These are phyloP conservation scores for Ibycter americanus DNA, from an alignment of 2,797 vertebrate genomes.

Conservation along the genomic window DNA sequence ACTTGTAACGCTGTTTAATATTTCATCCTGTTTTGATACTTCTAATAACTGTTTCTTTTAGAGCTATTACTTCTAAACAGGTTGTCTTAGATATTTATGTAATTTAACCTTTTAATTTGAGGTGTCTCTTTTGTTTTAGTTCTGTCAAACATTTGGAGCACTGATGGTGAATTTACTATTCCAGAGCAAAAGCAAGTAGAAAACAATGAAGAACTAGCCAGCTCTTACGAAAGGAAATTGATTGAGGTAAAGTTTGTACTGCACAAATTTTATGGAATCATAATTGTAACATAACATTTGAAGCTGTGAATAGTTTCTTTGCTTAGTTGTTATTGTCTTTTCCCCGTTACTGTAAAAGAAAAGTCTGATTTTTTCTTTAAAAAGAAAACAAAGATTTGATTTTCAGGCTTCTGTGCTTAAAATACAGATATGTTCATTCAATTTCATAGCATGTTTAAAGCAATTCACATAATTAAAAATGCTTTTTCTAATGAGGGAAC, in stretches of 20 bases:
- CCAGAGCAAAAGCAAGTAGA: conserved; percentile 87
- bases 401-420: neutral
- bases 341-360: neutral
- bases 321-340: neutral
- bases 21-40: neutral
- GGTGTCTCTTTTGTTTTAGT: conserved; percentile 72
- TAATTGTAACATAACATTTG: neutral
- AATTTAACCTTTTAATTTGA: neutral
- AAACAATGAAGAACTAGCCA: conserved; percentile 90
- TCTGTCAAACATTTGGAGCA: conserved; percentile 81
- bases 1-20: neutral
- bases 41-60: neutral
- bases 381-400: neutral
- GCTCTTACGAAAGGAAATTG: conserved; percentile 94
- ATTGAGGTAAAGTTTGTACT: conserved; percentile 87
- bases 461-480: neutral
- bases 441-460: neutral
- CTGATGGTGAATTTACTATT: conserved; percentile 81
- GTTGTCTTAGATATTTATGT: neutral
- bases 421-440: neutral
- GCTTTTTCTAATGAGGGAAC: neutral
- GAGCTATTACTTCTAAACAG: neutral
- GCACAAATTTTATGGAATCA: neutral
- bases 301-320: neutral
- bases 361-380: neutral